Evolutionary conservation across 2,888 invertebrate species (phyloP), one percentile per base, ranked within the genome.

Genomic region (Melieria omissa): DNA sequence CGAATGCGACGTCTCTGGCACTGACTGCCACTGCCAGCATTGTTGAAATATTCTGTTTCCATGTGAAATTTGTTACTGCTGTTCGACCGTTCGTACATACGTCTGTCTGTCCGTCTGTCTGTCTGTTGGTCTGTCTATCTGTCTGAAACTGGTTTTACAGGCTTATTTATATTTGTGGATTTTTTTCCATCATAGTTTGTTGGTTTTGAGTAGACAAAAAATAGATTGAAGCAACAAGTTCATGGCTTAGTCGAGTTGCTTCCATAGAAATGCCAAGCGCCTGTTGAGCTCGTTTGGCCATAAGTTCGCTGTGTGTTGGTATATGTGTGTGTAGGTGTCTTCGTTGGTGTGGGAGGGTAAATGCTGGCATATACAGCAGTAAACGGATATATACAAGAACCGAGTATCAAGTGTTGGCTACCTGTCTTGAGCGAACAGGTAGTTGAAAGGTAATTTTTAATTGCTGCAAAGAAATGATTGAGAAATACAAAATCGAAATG

Each of bases 61-160:
- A 71, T 71, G 73, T 72, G 69, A 75, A 72, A 54, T 71, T 71
- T 49, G 42, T 61, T 44, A 46, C 55, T 57, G 45, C 29, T 29
- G 65, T 29, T 47, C 12, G 49, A 49, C 63, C 49, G 49, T 49
- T 47, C 29, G 7, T 55, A 1, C 3, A 47, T 9, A n/a, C 10
- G n/a, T 46, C 5, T 60, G 29, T n/a, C n/a, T n/a, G n/a, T n/a
- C 41, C 46, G 16, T 67, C 14, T 10, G 4, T 44, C 16, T 57
- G 12, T 46, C 45, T 10, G 4, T 10, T n/a, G 3, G 49, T 49
- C 14, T 12, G 5, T 60, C 60, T 62, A 6, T 70, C n/a, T 10
- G 16, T 62, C 42, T 47, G 57, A 74, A 77, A 79, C 79, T 74
- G 76, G 79, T 79, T 78, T 75, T 69, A 78, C 76, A 65, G 77